Percentiles rank a stretch among this genome's conserved stretches.
Evolutionary conservation across 2,888 invertebrate species (phyloP).

Genomic region (Dioctria linearis): DNA sequence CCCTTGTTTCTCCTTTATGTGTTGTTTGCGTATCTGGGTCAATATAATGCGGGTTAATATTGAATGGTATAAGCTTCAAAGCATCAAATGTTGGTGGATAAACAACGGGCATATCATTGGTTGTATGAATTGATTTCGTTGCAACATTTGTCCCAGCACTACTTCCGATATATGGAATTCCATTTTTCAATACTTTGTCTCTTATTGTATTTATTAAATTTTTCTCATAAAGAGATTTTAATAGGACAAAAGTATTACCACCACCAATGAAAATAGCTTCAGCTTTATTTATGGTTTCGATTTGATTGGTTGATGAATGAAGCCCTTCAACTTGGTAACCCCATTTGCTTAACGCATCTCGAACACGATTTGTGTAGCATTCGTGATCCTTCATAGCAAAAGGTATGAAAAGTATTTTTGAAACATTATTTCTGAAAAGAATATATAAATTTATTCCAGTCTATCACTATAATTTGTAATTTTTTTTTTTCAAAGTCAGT

Average conservation of each 20-base stretch:
- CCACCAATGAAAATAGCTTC: conserved; percentile 85
- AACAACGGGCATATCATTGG: conserved; percentile 92
- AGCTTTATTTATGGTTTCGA: conserved; percentile 74
- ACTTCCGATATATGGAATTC: conserved; percentile 82
- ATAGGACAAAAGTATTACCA: conserved; percentile 84
- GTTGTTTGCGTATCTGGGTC: conserved; percentile 75
- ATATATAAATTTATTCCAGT: background rate
- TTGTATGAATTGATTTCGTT: conserved; percentile 84
- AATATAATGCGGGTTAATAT: conserved; percentile 88
- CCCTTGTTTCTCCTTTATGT: conserved; percentile 86
- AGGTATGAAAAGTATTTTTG: conserved; percentile 80
- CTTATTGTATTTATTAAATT: conserved; percentile 77
- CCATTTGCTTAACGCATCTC: conserved; percentile 76
- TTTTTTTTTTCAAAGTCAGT: too few species aligned
- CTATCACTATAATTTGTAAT: too few species aligned
- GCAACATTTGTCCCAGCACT: conserved; percentile 90
- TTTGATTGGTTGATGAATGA: conserved; percentile 75
- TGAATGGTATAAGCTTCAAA: conserved; percentile 82
- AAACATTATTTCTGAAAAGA: conserved; percentile 76
- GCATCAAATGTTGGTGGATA: conserved; percentile 81
- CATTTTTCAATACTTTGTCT: conserved; percentile 76
- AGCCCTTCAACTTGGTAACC: conserved; percentile 78
- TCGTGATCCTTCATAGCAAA: conserved; percentile 81
- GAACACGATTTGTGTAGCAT: conserved; percentile 76
- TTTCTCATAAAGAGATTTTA: conserved; percentile 80